A percentile compares a stretch with the other conserved stretches of the same genome.
Evolutionary conservation across 2,113 vertebrate species (phyloP).

Genomic region (Nothocercus julius): DNA sequence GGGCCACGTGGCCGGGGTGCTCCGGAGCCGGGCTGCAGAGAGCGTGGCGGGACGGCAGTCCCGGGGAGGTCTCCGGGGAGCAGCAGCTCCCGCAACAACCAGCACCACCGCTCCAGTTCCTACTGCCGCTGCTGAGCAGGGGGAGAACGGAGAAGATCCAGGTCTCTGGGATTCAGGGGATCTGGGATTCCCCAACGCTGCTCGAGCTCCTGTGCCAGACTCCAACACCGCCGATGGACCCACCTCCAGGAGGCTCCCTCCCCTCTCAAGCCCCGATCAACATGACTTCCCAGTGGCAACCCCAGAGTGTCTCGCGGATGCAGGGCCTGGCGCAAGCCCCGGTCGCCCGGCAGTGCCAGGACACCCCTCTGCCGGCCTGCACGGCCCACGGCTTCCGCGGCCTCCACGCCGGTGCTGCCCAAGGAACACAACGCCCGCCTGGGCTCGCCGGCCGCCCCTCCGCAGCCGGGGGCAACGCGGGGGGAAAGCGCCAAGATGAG

Average conservation of each 20-base stretch:
- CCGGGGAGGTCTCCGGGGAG: background rate
- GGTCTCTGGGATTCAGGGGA: background rate
- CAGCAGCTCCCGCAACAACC: background rate
- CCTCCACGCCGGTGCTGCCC: too few relatives aligned
- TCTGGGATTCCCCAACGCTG: background rate
- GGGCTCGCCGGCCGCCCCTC: background rate
- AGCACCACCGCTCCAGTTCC: background rate
- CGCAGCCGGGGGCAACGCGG: background rate
- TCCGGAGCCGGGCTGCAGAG: background rate
- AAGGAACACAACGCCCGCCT: too few relatives aligned
- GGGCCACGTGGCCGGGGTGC: background rate
- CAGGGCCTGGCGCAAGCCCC: too few relatives aligned
- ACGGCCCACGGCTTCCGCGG: too few relatives aligned
- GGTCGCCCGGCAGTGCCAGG: background rate
- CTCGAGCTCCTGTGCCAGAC: too few relatives aligned
- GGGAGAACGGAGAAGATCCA: background rate
- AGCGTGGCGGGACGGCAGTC: background rate
- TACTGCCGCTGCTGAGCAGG: fast-evolving
- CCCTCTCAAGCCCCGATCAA: background rate
- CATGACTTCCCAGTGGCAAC: too few relatives aligned
- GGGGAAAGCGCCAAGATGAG: background rate
- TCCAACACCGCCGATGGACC: background rate
- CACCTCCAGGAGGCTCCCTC: background rate
- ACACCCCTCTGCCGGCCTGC: background rate
- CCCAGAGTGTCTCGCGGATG: too few relatives aligned